Base-by-base conservation (phyloP, 2,797 vertebrate genomes). In the Malacoraja senta region DNA sequence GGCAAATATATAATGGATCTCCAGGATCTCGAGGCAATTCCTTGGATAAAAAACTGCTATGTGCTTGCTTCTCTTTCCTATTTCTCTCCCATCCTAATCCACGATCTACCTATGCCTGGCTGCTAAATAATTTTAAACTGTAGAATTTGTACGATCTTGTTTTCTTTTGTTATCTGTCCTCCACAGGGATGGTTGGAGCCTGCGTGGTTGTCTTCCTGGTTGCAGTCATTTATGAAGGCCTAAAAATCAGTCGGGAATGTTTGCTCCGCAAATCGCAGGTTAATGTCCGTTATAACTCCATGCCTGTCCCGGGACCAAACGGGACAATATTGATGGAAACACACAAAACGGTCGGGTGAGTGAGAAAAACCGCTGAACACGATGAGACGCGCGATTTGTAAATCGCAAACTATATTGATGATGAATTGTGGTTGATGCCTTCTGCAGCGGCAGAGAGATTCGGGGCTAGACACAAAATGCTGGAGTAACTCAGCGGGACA, bases 261-360 rank as follows among this genome's bases (percentile, higher is more conserved):
- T 96, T 99, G 94, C 96, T 99, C 91, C 96, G 98, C 0, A 98
- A 98, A 94, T 99, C 98, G 93, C 98, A 99, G 94, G 98, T 99
- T 95, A 99, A 98, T 95, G 98, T 99, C 90, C 98, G 98, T 93
- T 99, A 99, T 95, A 99, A 99, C 96, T 98, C 98, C 94, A 99
- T 99, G 99, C 98, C 98, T 0, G 97, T 99, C 29, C 98, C 98
- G 0, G 99, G 99, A 68, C 94, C 97, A n/a, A 98, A 99, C 0
- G 99, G 99, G 92, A 99, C 98, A 9, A 97, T 98, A 77, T 94
- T 99, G 91, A 99, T 99, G 98, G 99, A 99, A 96, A 99, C 99
- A 0, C 99, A 99, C 96, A 99, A 99, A 96, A 99, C 99, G 0
- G 98, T 99, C 0, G 98, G 98, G 99, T 99, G 96, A 96, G 98